phyloP scores from a whole-genome alignment of 2,888 invertebrate species.

The Gibbula magus region DNA sequence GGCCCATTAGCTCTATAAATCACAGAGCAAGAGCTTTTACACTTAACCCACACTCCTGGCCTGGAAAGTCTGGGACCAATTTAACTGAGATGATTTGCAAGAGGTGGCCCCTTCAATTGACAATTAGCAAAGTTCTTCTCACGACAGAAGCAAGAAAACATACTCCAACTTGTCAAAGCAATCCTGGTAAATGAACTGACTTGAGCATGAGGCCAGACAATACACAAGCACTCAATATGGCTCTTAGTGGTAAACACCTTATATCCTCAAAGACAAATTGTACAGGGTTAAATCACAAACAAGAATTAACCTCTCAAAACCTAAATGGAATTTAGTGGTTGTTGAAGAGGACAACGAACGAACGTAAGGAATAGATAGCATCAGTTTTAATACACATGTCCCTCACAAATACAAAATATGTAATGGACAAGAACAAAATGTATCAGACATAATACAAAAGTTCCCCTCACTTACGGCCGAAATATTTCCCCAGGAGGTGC shows the following conservation, averaged over 20 bases:
- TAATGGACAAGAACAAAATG: too few species aligned
- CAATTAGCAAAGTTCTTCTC: slow-evolving; percentile 14
- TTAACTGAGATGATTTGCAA: neutral
- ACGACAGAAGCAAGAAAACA: slow-evolving; percentile 18
- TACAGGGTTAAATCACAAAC: neutral
- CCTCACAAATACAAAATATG: too few species aligned
- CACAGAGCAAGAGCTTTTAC: too few species aligned
- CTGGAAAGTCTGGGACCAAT: slow-evolving; percentile 5
- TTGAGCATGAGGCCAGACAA: neutral
- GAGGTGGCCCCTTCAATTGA: neutral
- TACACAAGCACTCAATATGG: neutral
- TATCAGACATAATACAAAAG: too few species aligned
- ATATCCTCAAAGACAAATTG: neutral
- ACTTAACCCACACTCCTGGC: neutral
- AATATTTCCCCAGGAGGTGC: too few species aligned
- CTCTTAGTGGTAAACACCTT: neutral
- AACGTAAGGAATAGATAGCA: too few species aligned
- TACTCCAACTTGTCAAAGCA: slow-evolving; percentile 17
- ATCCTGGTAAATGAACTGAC: neutral
- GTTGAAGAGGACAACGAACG: too few species aligned
- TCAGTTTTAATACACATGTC: too few species aligned
- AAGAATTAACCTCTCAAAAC: too few species aligned
- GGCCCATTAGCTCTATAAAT: too few species aligned
- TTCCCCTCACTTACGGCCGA: too few species aligned
- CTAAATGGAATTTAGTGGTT: too few species aligned